Conservation (phyloP, 1,140 invertebrate species). For the Ganaspis sp. region DNA sequence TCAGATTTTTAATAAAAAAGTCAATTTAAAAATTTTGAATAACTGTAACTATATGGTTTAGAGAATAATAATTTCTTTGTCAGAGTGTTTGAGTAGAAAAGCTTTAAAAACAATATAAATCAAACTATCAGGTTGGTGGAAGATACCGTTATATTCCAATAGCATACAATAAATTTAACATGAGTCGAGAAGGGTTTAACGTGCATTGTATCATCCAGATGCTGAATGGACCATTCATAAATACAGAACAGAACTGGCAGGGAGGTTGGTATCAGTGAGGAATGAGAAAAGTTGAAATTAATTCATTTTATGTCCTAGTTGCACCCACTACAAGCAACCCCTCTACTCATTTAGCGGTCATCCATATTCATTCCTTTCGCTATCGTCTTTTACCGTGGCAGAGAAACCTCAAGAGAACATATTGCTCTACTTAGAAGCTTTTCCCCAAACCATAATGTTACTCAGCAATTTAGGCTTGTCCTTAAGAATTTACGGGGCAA, state of each 20-base stretch:
- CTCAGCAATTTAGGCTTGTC: slow-evolving; percentile 22
- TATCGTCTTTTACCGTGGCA: slow-evolving; percentile 36
- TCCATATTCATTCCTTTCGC: slow-evolving; percentile 47
- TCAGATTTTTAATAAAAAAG: too few relatives aligned
- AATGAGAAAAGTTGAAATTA: slow-evolving; percentile 48
- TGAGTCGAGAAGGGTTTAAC: slow-evolving; percentile 3
- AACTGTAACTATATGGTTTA: too few relatives aligned
- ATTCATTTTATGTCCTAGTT: slow-evolving; percentile 40
- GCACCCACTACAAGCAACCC: slow-evolving; percentile 1
- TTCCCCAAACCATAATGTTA: slow-evolving; percentile 12
- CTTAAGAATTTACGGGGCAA: slow-evolving; percentile 23
- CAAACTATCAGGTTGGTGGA: neutral
- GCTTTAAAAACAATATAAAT: neutral
- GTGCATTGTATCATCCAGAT: neutral
- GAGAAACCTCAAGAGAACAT: slow-evolving; percentile 32
- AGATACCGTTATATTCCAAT: neutral
- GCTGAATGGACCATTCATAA: slow-evolving; percentile 8
- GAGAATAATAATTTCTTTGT: too few relatives aligned
- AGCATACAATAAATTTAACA: slow-evolving; percentile 18
- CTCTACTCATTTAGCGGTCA: slow-evolving; percentile 37
- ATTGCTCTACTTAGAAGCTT: slow-evolving; percentile 24
- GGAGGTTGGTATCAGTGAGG: neutral
- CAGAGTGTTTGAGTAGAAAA: too few relatives aligned
- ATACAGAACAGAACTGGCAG: neutral
- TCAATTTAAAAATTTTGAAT: too few relatives aligned